Evolutionary conservation across 92 coral and sea anemone species (phyloP).

Genomic region (Zoanthus solanderi): DNA sequence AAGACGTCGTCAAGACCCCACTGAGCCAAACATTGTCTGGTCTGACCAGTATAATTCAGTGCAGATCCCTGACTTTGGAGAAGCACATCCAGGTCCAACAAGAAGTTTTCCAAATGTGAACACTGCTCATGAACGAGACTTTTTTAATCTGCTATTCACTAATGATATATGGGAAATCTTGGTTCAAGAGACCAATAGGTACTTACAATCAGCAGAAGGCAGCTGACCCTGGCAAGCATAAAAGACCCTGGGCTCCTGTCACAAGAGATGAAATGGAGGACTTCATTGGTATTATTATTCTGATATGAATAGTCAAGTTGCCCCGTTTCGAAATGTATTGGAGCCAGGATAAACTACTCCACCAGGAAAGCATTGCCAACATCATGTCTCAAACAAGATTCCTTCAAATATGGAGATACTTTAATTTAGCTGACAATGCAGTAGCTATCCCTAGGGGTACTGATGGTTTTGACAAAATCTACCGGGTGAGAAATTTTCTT

Average conservation of each 20-base stretch:
- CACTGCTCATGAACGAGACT: constrained; percentile 29
- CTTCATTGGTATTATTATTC: background rate
- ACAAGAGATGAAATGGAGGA: constrained; percentile 60
- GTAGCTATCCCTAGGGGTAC: constrained; percentile 44
- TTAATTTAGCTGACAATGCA: background rate
- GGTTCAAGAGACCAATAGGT: constrained; percentile 3
- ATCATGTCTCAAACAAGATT: no score
- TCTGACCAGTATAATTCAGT: background rate
- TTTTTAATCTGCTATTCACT: background rate
- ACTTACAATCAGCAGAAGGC: background rate
- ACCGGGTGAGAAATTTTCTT: constrained; percentile 41
- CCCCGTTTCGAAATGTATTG: no score
- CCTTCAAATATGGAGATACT: no score
- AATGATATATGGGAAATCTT: background rate
- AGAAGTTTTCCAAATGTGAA: constrained; percentile 33
- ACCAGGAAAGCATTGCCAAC: no score
- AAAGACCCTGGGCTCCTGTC: constrained; percentile 45
- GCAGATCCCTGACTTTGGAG: constrained; percentile 40
- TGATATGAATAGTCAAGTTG: no score
- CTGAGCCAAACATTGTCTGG: constrained; percentile 12
- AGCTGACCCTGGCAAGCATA: background rate
- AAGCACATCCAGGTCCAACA: constrained; percentile 37
- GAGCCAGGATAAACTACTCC: no score
- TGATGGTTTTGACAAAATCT: constrained; percentile 58
- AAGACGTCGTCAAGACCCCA: constrained; percentile 34